Base-by-base conservation (phyloP, 2,113 vertebrate species). In the Vulpes vulpes region DNA sequence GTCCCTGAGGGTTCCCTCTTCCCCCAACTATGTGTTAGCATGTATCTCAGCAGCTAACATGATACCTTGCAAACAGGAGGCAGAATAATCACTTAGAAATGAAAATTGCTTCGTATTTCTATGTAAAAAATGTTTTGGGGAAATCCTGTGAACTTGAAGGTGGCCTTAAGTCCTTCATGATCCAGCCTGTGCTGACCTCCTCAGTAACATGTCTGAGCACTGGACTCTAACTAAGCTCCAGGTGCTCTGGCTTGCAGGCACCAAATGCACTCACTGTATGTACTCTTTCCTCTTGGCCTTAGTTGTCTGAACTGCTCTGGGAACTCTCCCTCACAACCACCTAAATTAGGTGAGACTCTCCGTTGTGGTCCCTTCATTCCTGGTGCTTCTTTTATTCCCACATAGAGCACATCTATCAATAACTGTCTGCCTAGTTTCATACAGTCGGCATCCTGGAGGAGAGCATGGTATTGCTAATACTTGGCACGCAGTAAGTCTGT, bases 61-160 rank as follows among this genome's bases (percentile, higher is more conserved):
- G 51, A 35, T 64, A 43, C 59, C 86, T 84, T 74, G 53, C 8
- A 60, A 79, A 82, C 6, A 83, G 67, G 22, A 90, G 22, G 78
- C 23, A 86, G 35, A 88, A 82, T 8, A 53, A 89, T 60, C 20
- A 15, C 30, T 90, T 81, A 30, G 38, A 86, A 95, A 87, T 55
- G 17, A 90, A 74, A 76, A 86, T 91, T 38, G 79, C 19, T 79
- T 65, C 10, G 27, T 43, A 84, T 59, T 55, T 89, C 83, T 86
- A 65, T 59, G 84, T 81, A 32, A 95, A 38, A 87, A 64, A 55
- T 59, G 22, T 80, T 93, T 93, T 64, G 78, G 67, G 84, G 64
- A 80, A 83, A 89, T 89, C 55, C 64, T 65, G 8, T 60, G 60
- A 78, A n/a, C 57, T 11, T 89, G 35, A 78, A 81, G 49, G 5